Evolutionary conservation across 2,797 vertebrate species (phyloP).

Genomic region (Smutsia temminckii): DNA sequence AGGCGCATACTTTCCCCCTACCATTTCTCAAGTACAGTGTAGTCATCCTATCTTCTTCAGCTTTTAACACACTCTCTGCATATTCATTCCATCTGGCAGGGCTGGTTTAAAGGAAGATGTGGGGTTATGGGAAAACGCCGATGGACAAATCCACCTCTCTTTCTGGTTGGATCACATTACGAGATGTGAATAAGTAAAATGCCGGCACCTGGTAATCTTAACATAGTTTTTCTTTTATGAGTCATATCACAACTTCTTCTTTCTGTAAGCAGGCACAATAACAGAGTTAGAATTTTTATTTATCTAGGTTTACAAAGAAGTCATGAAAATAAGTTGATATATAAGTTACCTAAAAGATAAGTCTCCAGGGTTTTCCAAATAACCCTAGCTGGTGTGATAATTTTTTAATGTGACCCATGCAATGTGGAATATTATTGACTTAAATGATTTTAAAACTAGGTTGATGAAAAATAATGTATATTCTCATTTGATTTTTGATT

Average conservation of each 20-base stretch:
- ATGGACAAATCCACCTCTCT: neutral
- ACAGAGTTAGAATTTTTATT: neutral
- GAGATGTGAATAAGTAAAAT: neutral
- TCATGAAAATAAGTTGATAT: conserved; percentile 29
- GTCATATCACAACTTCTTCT: neutral
- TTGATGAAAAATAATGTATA: neutral
- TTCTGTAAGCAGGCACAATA: neutral
- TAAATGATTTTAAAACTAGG: neutral
- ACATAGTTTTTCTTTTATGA: neutral
- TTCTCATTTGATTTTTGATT: neutral
- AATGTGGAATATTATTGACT: conserved; percentile 11
- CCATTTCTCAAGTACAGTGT: neutral
- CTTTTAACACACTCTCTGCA: neutral
- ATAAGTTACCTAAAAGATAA: neutral
- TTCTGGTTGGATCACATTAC: neutral
- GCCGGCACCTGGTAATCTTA: neutral
- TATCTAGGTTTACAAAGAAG: neutral
- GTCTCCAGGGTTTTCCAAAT: neutral
- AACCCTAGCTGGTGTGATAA: neutral
- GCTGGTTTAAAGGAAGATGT: conserved; percentile 21
- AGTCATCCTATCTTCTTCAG: conserved; percentile 5
- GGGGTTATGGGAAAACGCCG: neutral
- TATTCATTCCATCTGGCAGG: neutral
- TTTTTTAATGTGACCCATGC: neutral
- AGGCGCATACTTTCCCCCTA: neutral